These are phyloP conservation scores for Laterallus jamaicensis DNA, from an alignment of 2,113 vertebrate species.

Conservation along the genomic window DNA sequence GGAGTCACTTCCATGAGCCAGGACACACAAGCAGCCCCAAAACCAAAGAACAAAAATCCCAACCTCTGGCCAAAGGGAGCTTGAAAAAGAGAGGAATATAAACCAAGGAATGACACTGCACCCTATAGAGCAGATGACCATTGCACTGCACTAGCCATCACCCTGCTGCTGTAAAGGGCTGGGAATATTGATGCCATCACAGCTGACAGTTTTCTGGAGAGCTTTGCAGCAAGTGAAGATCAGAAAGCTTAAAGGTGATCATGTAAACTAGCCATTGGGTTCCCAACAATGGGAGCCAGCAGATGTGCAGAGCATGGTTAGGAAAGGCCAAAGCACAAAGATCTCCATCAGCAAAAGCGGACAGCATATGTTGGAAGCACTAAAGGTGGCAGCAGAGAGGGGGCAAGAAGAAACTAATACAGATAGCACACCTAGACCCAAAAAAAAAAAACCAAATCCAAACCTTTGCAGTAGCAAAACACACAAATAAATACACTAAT, in stretches of 20 bases:
- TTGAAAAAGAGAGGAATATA: neutral
- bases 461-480: neutral
- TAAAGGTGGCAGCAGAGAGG: neutral
- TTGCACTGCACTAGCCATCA: neutral
- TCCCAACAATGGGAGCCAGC: neutral
- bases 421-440: neutral
- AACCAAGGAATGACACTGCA: neutral
- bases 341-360: neutral
- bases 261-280: neutral
- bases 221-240: neutral
- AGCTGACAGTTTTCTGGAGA: neutral
- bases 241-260: neutral
- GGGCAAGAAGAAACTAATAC: neutral
- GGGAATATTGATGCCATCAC: neutral
- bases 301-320: neutral
- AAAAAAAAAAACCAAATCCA: no score
- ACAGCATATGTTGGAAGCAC: neutral
- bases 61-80: neutral
- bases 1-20: neutral
- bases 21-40: neutral
- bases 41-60: neutral
- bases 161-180: neutral
- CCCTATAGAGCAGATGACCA: fast-evolving
- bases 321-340: neutral
- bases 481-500: neutral